These are phyloP conservation scores for Andrena hattorfiana DNA, from an alignment of 2,888 invertebrate genomes.

Conservation along the genomic window DNA sequence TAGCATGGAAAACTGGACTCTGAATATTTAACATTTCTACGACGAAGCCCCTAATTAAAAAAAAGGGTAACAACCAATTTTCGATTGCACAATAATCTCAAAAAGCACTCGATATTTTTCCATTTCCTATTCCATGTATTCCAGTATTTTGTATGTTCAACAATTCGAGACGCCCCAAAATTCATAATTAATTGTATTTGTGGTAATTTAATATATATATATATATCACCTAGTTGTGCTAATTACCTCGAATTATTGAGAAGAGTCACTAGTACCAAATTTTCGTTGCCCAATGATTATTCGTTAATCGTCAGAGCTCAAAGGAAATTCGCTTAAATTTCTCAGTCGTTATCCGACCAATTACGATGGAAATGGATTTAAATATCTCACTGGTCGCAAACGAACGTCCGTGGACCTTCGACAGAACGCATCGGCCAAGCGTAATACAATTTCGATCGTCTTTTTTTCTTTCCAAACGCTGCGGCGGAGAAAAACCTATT, in stretches of 20 bases:
- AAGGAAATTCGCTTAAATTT: background rate
- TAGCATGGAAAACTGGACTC: background rate
- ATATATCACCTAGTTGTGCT: background rate
- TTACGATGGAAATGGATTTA: background rate
- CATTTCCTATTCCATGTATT: too few species aligned
- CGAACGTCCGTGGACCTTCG: background rate
- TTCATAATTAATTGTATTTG: background rate
- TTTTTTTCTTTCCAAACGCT: background rate
- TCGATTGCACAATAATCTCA: too few species aligned
- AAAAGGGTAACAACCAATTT: background rate
- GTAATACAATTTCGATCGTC: too few species aligned
- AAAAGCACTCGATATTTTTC: too few species aligned
- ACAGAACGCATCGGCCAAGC: background rate
- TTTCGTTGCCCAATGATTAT: background rate
- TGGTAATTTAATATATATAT: background rate
- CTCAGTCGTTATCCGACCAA: background rate
- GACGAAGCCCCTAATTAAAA: background rate
- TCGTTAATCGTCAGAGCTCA: background rate
- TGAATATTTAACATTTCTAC: background rate
- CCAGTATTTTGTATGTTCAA: background rate
- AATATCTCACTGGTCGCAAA: background rate
- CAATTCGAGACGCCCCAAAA: background rate
- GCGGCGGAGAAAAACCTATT: background rate
- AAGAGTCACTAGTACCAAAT: background rate
- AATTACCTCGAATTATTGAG: background rate